These are phyloP conservation scores for Anticlea derivata DNA, from an alignment of 2,888 invertebrate species.

Conservation along the genomic window DNA sequence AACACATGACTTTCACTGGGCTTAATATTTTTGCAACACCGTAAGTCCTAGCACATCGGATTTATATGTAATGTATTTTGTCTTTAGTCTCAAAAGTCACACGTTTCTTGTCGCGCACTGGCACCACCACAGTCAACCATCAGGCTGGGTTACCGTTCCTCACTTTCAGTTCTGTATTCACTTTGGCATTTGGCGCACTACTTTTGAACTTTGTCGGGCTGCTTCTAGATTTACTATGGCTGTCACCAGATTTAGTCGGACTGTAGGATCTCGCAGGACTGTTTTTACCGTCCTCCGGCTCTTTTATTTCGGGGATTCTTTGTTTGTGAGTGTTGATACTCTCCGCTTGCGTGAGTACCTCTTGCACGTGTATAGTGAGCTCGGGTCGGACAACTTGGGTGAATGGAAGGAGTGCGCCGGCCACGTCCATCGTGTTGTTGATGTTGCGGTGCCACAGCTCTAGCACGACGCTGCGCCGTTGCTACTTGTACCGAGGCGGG, in stretches of 20 bases:
- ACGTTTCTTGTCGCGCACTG: constrained; percentile 70
- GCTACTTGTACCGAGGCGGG: constrained; percentile 86
- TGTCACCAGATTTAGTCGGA: constrained; percentile 35
- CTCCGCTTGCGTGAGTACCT: constrained; percentile 71
- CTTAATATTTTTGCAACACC: not conserved
- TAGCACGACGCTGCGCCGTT: constrained; percentile 83
- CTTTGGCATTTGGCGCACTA: constrained; percentile 41
- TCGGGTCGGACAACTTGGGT: constrained; percentile 75
- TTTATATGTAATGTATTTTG: constrained; percentile 71
- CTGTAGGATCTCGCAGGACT: constrained; percentile 28
- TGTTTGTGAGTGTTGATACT: constrained; percentile 45
- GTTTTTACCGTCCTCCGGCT: constrained; percentile 51
- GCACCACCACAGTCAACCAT: constrained; percentile 76
- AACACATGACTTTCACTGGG: too few relatives aligned
- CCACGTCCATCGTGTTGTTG: constrained; percentile 82
- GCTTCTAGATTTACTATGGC: constrained; percentile 18
- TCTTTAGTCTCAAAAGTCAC: constrained; percentile 77
- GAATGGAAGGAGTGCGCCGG: constrained; percentile 75
- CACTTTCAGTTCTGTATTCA: constrained; percentile 43
- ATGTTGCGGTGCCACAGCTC: constrained; percentile 82
- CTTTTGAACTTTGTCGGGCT: constrained; percentile 36
- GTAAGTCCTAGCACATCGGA: constrained; percentile 17
- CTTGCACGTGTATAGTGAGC: constrained; percentile 74
- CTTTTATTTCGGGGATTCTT: constrained; percentile 68
- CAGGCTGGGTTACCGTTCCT: constrained; percentile 57